Evolutionary conservation across 2,888 invertebrate species (phyloP).

Genomic region (Drosophila macrospina): DNA sequence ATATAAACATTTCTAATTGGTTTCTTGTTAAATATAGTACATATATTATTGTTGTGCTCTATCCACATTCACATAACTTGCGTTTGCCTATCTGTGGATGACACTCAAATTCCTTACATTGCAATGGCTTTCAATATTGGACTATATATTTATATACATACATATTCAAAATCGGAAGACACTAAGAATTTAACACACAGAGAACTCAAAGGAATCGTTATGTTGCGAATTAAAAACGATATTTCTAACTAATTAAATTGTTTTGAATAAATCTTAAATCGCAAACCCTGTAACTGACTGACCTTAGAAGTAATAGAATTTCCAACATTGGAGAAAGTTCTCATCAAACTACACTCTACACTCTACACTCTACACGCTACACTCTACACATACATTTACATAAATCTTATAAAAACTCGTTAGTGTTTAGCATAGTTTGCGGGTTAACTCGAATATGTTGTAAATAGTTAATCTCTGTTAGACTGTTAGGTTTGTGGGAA

Average conservation of each 20-base stretch:
- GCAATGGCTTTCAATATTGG: constrained; percentile 56
- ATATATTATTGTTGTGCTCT: constrained; percentile 52
- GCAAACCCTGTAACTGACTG: constrained; percentile 33
- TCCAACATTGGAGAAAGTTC: constrained; percentile 4
- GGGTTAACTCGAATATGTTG: constrained; percentile 32
- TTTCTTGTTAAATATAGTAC: constrained; percentile 29
- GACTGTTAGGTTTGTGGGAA: constrained; percentile 41
- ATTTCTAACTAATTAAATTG: constrained; percentile 32
- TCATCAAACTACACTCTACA: constrained; percentile 19
- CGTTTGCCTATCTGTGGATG: constrained; percentile 35
- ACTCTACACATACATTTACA: constrained; percentile 34
- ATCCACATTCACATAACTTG: constrained; percentile 42
- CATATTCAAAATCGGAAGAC: constrained; percentile 60
- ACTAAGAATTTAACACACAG: constrained; percentile 47
- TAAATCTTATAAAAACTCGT: constrained; percentile 58
- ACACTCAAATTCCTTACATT: constrained; percentile 76
- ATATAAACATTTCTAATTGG: constrained; percentile 40
- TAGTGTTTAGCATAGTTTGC: constrained; percentile 19
- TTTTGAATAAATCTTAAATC: constrained; percentile 22
- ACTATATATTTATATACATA: constrained; percentile 30
- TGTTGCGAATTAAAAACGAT: no score
- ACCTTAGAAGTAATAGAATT: constrained; percentile 4
- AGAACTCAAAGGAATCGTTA: constrained; percentile 14
- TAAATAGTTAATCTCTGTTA: constrained; percentile 61
- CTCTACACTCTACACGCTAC: no score